Conservation (phyloP, 2,888 invertebrate species). For the Tanytarsus gracilentus region DNA sequence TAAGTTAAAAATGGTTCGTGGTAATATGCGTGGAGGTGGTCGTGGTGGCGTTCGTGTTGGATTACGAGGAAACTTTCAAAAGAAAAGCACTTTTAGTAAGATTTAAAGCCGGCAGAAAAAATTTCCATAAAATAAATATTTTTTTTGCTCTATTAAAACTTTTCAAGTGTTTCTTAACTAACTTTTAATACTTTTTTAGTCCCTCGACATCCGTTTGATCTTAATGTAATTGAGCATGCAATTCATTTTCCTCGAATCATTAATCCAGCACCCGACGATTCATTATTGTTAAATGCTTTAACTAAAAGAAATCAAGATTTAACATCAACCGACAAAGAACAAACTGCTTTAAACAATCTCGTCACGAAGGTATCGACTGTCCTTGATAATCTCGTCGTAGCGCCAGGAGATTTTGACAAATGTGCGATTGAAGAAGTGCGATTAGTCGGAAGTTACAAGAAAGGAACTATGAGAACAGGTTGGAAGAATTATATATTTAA, state of each 20-base stretch:
- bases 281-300: conserved; percentile 73
- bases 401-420: conserved; percentile 88
- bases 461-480: conserved; percentile 96
- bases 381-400: conserved; percentile 86
- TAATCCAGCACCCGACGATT: conserved; percentile 67
- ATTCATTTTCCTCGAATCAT: conserved; percentile 79
- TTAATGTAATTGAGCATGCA: conserved; percentile 66
- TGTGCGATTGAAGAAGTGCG: conserved; percentile 92
- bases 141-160: not conserved
- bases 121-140: conserved; percentile 34
- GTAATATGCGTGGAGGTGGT: conserved; percentile 56
- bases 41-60: conserved; percentile 50
- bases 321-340: conserved; percentile 82
- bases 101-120: not conserved
- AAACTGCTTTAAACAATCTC: conserved; percentile 83
- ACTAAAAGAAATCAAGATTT: conserved; percentile 87
- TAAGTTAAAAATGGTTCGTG: conserved; percentile 55
- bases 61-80: conserved; percentile 45
- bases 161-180: not conserved
- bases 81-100: conserved; percentile 13
- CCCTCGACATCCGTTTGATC: conserved; percentile 76
- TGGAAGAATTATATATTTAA: not conserved
- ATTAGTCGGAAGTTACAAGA: conserved; percentile 96
- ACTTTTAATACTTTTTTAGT: conserved; percentile 35
- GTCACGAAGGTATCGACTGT: conserved; percentile 93